Evolutionary conservation across 2,888 invertebrate genomes (phyloP), one percentile per base, ranked within the genome.

Genomic region (Cephus spinipes): DNA sequence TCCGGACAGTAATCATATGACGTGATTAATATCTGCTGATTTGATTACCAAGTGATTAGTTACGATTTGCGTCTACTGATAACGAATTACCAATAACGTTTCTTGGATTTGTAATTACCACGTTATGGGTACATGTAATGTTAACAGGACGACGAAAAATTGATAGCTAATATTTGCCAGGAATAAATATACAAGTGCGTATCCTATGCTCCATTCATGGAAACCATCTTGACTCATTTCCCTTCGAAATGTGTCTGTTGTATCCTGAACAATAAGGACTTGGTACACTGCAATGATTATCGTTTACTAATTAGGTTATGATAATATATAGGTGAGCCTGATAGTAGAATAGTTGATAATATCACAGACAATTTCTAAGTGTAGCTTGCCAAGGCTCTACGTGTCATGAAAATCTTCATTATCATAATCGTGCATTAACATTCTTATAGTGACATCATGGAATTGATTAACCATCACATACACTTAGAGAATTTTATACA

Each of bases 371-470:
- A 6, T 55, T 55, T 55, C 6, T 55, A 55, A 55, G 40, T 55
- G 23, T 55, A 55, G 23, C 40, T 23, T 23, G 40, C 23, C 40
- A 55, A 55, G 40, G 40, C 6, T 6, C 40, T 55, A 55, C 40
- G 40, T 55, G 40, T 23, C 23, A 15, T 73, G 73, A 73, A 68
- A 74, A 79, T 31, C 76, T 73, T 73, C 31, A 82, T 84, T 80
- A 77, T 68, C 79, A 83, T 81, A 81, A 76, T 79, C 71, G 35
- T 31, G 77, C 78, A 80, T 81, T 80, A 77, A 76, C 69, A 79
- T 82, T 83, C 79, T 73, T 78, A 69, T 73, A 34, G 77, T 76
- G 81, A 9, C 23, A 23, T 55, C 40, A 55, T 55, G 9, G 40
- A 55, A 55, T 55, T 23, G 40, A 55, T 55, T 55, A 55, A 23